Evolutionary conservation across 2,888 invertebrate species (phyloP).

Genomic region (Caprella mutica): DNA sequence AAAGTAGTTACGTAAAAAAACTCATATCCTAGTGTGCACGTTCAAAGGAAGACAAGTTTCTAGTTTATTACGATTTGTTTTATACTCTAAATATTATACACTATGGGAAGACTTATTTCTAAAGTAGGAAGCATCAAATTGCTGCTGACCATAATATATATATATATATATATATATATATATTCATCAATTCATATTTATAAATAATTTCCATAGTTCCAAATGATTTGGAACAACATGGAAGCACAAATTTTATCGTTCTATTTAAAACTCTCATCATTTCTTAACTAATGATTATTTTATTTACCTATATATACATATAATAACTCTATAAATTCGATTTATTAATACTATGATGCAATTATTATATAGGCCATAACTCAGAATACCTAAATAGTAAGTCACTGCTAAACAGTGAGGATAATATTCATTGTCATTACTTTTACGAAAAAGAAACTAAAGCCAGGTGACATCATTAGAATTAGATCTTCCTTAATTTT

Average conservation of each 20-base stretch:
- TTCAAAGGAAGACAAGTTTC: too few species aligned
- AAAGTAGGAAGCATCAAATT: too few species aligned
- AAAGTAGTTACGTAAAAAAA: too few species aligned
- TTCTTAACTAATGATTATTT: neutral
- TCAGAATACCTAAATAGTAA: neutral
- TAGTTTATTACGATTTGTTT: too few species aligned
- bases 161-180: slow-evolving; percentile 11
- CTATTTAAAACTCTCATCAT: neutral
- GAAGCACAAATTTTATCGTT: neutral
- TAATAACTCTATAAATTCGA: neutral
- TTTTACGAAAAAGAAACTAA: neutral
- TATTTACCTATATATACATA: slow-evolving; percentile 5
- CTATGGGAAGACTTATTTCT: too few species aligned
- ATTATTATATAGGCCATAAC: neutral
- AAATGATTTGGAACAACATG: neutral
- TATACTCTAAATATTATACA: too few species aligned
- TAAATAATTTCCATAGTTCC: neutral
- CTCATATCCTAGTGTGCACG: too few species aligned
- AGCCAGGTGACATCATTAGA: too few species aligned
- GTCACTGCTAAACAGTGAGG: too few species aligned
- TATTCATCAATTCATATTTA: slow-evolving; percentile 4
- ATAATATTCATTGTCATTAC: neutral
- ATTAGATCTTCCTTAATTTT: too few species aligned
- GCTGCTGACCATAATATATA: too few species aligned
- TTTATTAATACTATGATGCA: neutral